Conservation (phyloP, 2,888 invertebrate species). For the Leucophora obtusa region DNA sequence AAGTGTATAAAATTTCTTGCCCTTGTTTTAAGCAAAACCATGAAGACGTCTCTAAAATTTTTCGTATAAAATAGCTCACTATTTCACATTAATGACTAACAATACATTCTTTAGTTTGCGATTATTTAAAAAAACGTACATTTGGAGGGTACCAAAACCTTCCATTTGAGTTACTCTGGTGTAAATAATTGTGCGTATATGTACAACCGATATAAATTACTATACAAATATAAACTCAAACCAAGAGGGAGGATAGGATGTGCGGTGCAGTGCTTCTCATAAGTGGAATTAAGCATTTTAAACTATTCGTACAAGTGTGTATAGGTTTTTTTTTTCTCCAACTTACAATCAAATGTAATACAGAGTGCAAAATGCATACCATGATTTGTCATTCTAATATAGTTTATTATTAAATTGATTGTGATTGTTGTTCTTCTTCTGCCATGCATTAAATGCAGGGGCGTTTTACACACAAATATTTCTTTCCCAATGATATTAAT, state of each 20-base stretch:
- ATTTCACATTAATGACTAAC: no score
- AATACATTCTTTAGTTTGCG: no score
- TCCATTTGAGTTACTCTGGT: no score
- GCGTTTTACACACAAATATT: constrained; percentile 5
- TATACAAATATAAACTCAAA: constrained; percentile 29
- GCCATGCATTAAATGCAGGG: constrained; percentile 34
- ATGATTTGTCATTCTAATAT: constrained; percentile 59
- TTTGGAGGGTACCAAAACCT: no score
- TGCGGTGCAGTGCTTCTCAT: constrained; percentile 33
- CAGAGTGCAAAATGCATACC: constrained; percentile 48
- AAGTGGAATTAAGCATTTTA: constrained; percentile 57
- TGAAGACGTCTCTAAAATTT: no score
- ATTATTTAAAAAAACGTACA: no score
- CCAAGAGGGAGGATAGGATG: constrained; percentile 20
- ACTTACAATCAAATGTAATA: constrained; percentile 20
- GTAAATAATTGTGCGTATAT: not conserved
- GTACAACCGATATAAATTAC: constrained; percentile 54
- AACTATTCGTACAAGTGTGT: constrained; percentile 58
- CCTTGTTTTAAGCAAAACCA: no score
- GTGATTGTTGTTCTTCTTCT: constrained; percentile 38
- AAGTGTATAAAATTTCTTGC: no score
- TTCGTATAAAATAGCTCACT: no score
- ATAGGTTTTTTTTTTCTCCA: constrained; percentile 4
- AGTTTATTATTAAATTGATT: constrained; percentile 58
- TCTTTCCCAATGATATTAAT: not conserved